Base-by-base conservation (phyloP, 2,797 vertebrate genomes). In the Sternarchorhynchus goeldii region DNA sequence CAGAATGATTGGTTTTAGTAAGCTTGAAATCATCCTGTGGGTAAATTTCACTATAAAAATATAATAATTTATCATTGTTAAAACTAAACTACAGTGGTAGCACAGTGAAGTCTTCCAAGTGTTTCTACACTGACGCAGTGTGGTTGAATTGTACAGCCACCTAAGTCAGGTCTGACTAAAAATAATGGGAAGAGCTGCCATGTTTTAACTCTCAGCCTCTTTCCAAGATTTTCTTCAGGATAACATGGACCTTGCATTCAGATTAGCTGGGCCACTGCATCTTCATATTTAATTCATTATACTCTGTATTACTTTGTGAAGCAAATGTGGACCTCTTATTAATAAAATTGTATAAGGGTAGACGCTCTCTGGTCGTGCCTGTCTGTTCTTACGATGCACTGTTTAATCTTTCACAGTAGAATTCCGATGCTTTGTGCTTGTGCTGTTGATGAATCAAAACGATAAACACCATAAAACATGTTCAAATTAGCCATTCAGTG, bases 201-300 rank as follows among this genome's bases (percentile, higher is more conserved):
- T 39, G 41, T 50, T 34, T 7, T 71, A 41, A 25, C 25, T 25
- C 25, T 17, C 20, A 50, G 50, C 18, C 58, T 45, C 16, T 20
- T 81, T 31, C 4, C 5, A 29, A 5, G 14, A 1, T 50, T n/a
- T 50, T 18, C 41, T 21, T 57, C 32, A 41, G 3, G 4, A 75
- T 57, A 39, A 36, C 29, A 58, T 59, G 20, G 65, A 76, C 31
- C 32, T 20, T 31, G 69, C 29, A 62, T 32, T 58, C 2, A 58
- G 31, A 83, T 41, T 62, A 70, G 75, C 75, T 78, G 67, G 31
- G 50, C 50, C 53, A 63, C 7, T 64, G 70, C 72, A 53, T 31
- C 34, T 53, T 77, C 59, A 79, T 83, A 55, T 71, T 71, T 75
- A 62, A 83, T 81, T 85, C 76, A 81, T 79, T 32, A 59, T 32